A percentile compares a stretch with the other conserved stretches of the same genome.
Evolutionary conservation across 2,113 vertebrate species (phyloP).

Genomic region (Machaerirhynchus nigripectus): DNA sequence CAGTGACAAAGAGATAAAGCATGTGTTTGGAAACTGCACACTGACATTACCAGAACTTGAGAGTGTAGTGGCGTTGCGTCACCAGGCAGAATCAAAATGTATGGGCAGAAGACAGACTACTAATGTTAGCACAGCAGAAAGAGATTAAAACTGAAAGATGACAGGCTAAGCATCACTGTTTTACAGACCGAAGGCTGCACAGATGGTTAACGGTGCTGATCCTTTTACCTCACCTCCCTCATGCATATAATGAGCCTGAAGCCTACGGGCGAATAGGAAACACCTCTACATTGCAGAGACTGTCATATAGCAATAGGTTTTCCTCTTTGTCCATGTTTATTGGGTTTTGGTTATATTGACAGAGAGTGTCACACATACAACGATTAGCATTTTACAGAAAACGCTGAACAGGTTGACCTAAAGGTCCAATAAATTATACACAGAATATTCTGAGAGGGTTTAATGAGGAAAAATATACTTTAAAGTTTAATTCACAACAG

Average conservation of each 20-base stretch:
- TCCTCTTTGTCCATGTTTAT: neutral
- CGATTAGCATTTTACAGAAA: neutral
- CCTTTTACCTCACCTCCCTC: neutral
- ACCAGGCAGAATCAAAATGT: neutral
- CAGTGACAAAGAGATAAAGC: neutral
- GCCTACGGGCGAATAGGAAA: neutral
- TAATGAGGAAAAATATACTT: constrained; percentile 24
- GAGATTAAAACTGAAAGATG: neutral
- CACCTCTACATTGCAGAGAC: neutral
- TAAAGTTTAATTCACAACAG: constrained; percentile 2
- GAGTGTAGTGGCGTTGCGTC: neutral
- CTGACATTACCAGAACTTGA: neutral
- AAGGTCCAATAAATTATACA: neutral
- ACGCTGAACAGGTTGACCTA: neutral
- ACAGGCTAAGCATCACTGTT: neutral
- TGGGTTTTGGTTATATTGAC: neutral
- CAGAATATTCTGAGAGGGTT: neutral
- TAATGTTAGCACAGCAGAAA: neutral
- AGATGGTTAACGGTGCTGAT: neutral
- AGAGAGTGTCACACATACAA: neutral
- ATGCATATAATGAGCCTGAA: rapidly evolving
- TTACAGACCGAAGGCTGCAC: neutral
- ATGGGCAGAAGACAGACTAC: neutral
- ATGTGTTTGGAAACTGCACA: neutral
- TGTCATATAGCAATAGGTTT: neutral